These are phyloP conservation scores for Tenthredo notha DNA, from an alignment of 2,888 invertebrate genomes.

Conservation along the genomic window DNA sequence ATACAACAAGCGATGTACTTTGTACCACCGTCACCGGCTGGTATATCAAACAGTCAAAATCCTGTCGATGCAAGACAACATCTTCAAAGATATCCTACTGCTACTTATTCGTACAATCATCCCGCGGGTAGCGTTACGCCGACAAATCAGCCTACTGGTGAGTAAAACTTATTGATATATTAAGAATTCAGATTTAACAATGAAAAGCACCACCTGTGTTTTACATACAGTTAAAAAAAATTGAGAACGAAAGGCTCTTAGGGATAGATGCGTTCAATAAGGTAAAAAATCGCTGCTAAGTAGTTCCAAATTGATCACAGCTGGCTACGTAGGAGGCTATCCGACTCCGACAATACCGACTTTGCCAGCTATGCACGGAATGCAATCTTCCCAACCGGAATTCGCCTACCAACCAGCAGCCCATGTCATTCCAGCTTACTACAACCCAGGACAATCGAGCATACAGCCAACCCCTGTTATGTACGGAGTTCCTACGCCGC, in stretches of 20 bases:
- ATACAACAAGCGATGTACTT: slow-evolving; percentile 76
- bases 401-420: slow-evolving; percentile 74
- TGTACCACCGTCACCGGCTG: slow-evolving; percentile 72
- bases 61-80: slow-evolving; percentile 67
- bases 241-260: background rate
- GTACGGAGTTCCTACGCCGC: slow-evolving; percentile 76
- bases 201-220: background rate
- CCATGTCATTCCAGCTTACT: slow-evolving; percentile 74
- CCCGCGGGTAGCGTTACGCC: slow-evolving; percentile 66
- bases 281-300: background rate
- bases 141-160: slow-evolving; percentile 73
- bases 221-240: background rate
- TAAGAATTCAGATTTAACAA: too few relatives aligned
- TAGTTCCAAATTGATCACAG: slow-evolving; percentile 58
- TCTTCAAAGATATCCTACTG: slow-evolving; percentile 68
- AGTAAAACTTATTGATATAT: slow-evolving; percentile 51
- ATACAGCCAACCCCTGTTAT: slow-evolving; percentile 74
- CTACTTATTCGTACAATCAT: slow-evolving; percentile 70
- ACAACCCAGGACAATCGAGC: slow-evolving; percentile 71
- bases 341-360: slow-evolving; percentile 63
- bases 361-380: slow-evolving; percentile 42
- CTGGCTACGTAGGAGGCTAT: slow-evolving; percentile 74
- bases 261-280: background rate
- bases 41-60: slow-evolving; percentile 71
- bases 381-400: slow-evolving; percentile 71